Conservation (phyloP, 2,113 vertebrate genomes). For the Anolis carolinensis region DNA sequence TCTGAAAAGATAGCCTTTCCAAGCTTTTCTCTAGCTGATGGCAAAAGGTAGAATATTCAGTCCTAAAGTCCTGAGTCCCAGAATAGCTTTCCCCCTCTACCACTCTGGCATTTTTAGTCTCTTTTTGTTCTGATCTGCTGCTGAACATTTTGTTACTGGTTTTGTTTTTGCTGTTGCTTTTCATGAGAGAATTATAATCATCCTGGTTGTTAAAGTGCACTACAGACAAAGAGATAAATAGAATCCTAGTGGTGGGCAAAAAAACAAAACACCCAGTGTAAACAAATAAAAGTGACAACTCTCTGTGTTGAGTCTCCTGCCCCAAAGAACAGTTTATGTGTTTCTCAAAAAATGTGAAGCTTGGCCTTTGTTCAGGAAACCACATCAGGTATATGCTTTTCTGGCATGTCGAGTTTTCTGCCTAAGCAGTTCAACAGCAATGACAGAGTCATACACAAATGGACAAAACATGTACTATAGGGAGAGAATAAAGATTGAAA, state of each 20-base stretch:
- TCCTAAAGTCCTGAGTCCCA: background rate
- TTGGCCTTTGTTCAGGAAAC: slow-evolving; percentile 57
- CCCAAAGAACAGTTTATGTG: slow-evolving; percentile 55
- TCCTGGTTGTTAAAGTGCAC: background rate
- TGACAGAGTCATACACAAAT: slow-evolving; percentile 22
- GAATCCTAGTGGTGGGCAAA: too few relatives aligned
- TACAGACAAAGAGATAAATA: background rate
- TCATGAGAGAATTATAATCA: background rate
- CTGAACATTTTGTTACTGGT: background rate
- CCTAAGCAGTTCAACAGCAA: slow-evolving; percentile 30
- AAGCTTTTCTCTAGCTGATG: background rate
- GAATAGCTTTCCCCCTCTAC: background rate
- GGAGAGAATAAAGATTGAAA: background rate
- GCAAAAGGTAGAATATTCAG: background rate
- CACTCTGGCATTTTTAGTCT: background rate
- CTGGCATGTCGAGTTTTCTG: background rate
- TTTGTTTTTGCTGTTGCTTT: background rate
- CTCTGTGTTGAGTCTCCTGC: slow-evolving; percentile 31
- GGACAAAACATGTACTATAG: background rate
- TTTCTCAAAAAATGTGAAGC: slow-evolving; percentile 44
- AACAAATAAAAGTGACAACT: background rate
- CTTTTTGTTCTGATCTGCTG: background rate
- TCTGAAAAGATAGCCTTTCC: too few relatives aligned
- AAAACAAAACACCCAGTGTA: too few relatives aligned
- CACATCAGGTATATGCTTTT: slow-evolving; percentile 26